Percentiles rank a stretch among this genome's conserved stretches.
phyloP scores from a whole-genome alignment of 2,888 invertebrate species.

The Macaria liturata region DNA sequence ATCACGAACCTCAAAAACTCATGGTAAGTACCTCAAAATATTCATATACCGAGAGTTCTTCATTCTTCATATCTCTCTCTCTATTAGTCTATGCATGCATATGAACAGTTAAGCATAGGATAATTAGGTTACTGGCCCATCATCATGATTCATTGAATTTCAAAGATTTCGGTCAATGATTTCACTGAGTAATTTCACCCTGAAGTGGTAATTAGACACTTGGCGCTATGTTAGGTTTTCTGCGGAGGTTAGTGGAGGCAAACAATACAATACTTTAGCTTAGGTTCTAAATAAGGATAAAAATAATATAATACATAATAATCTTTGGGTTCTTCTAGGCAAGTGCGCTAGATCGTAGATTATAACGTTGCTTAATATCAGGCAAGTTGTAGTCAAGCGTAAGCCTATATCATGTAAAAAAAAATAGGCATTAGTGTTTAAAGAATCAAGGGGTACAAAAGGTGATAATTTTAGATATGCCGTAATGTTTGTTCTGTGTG shows the following conservation, averaged over 20 bases:
- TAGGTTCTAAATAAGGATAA: neutral
- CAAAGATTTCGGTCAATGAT: slow-evolving; percentile 37
- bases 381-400: too few relatives aligned
- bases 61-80: neutral
- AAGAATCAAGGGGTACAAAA: slow-evolving; percentile 1
- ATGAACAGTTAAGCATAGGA: neutral
- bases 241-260: slow-evolving; percentile 17
- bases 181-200: slow-evolving; percentile 42
- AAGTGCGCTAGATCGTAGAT: too few relatives aligned
- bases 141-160: slow-evolving; percentile 20
- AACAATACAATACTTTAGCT: slow-evolving; percentile 2
- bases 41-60: neutral
- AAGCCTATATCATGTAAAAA: too few relatives aligned
- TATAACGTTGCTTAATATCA: too few relatives aligned
- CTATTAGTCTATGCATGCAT: neutral
- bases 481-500: slow-evolving; percentile 6
- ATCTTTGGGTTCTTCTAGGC: too few relatives aligned
- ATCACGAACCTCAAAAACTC: slow-evolving; percentile 84
- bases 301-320: too few relatives aligned
- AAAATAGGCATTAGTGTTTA: neutral
- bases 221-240: slow-evolving; percentile 37
- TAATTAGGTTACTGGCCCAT: slow-evolving; percentile 21
- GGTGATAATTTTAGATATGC: slow-evolving; percentile 8
- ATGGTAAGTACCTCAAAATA: slow-evolving; percentile 71
- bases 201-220: slow-evolving; percentile 43